Evolutionary conservation across 1,140 invertebrate genomes (phyloP).

Genomic region (Babylonia areolata): DNA sequence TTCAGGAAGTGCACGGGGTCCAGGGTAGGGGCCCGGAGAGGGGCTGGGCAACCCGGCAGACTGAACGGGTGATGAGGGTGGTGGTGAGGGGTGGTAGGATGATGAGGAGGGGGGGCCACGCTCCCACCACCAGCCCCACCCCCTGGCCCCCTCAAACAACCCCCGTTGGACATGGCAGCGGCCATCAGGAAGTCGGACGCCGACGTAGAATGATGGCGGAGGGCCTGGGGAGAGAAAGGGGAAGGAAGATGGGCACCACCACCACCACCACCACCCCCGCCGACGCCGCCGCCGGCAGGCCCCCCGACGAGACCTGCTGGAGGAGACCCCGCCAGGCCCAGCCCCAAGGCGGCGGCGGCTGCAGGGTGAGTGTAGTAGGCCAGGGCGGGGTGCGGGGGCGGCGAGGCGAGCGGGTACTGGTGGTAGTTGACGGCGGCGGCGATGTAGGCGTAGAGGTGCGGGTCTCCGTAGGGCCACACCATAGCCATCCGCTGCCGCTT

Average conservation of each 20-base stretch:
- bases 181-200: constrained; percentile 17
- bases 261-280: background rate
- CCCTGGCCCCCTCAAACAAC: background rate
- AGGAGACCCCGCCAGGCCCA: background rate
- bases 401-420: constrained; percentile 70
- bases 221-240: background rate
- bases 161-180: background rate
- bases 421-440: constrained; percentile 84
- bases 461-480: constrained; percentile 94
- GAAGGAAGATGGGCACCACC: background rate
- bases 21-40: background rate
- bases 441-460: constrained; percentile 92
- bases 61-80: background rate
- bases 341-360: background rate
- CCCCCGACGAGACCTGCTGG: background rate
- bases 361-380: constrained; percentile 42
- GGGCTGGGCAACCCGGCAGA: background rate
- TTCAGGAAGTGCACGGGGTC: background rate
- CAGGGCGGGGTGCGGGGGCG: constrained; percentile 47
- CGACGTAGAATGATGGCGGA: background rate
- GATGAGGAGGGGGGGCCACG: too few relatives aligned
- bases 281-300: background rate
- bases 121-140: background rate
- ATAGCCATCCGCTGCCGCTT: constrained; percentile 95
- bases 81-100: too few relatives aligned